Evolutionary conservation across 2,888 invertebrate genomes (phyloP).

Genomic region (Lacanobia wlatinum): DNA sequence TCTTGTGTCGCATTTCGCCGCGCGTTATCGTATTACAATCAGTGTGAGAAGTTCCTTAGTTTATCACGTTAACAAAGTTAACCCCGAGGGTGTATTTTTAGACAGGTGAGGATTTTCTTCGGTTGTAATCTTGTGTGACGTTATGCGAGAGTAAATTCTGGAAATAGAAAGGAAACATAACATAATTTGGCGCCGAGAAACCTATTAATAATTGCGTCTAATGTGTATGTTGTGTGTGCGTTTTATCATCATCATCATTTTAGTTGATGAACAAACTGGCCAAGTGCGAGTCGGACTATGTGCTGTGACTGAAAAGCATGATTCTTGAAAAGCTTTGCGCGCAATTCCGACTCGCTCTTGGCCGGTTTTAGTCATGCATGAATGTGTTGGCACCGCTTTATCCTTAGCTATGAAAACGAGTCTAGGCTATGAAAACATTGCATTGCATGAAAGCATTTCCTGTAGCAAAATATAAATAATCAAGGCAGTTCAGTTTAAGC

Average conservation of each 20-base stretch:
- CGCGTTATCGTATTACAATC: slow-evolving; percentile 52
- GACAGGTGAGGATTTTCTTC: slow-evolving; percentile 34
- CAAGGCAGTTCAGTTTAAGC: neutral
- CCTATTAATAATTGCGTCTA: too few species aligned
- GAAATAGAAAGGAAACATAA: neutral
- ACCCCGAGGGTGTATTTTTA: slow-evolving; percentile 30
- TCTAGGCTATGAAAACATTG: too few species aligned
- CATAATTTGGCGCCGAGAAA: neutral
- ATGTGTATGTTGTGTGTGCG: too few species aligned
- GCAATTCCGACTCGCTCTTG: too few species aligned
- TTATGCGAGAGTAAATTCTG: neutral
- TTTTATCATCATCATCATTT: too few species aligned
- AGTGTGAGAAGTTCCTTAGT: slow-evolving; percentile 33
- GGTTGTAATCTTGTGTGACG: slow-evolving; percentile 24
- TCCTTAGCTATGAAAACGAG: neutral
- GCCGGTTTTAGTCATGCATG: neutral
- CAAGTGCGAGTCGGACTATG: too few species aligned
- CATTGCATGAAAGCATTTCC: too few species aligned
- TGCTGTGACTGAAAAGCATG: too few species aligned
- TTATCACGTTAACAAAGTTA: slow-evolving; percentile 37
- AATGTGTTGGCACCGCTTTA: neutral
- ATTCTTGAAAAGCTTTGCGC: too few species aligned
- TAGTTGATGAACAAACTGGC: too few species aligned
- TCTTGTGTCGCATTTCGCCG: slow-evolving; percentile 12
- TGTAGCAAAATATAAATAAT: neutral